Base-by-base conservation (phyloP, 1,140 invertebrate genomes). In the Anadara kagoshimensis region DNA sequence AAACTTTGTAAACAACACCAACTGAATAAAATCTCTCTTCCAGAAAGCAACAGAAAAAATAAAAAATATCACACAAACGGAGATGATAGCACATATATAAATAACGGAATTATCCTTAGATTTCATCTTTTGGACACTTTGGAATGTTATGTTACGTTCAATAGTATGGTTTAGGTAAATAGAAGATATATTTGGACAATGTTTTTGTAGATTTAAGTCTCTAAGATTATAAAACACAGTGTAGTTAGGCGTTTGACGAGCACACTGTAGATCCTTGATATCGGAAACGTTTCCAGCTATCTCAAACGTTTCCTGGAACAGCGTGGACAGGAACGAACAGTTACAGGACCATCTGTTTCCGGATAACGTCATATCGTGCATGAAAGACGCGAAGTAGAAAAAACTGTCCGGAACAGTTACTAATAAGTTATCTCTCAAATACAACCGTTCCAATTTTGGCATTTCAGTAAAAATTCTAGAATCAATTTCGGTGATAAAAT, bases 261-360 rank as follows among this genome's bases (percentile, higher is more conserved):
- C 41, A 24, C 81, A 83, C 54, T 67, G 24, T 12, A 83, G 59
- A 12, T 64, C 45, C 7, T 63, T 24, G 7, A 70, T 29, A 56
- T 78, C 78, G 1, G 22, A 22, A 4, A 83, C 71, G 22, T 59
- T 56, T 36, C 69, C 53, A n/a, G 75, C 70, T 16, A 69, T 43
- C n/a, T 51, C 65, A 24, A 47, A 65, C 5, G 76, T 44, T 18
- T 78, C 69, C 18, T 69, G 26, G 12, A 69, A 22, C 36, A 85
- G 76, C 1, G 24, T 26, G 44, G 69, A 70, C 18, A 73, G 59
- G 24, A 81, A 75, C 16, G 72, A 53, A 56, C 67, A 73, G 1
- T 75, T 69, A 69, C 83, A 85, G 12, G 69, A 71, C 82, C 78
- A 85, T 8, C 71, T 76, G 61, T 85, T 85, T 59, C 53, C 66